A percentile compares a stretch with the other conserved stretches of the same genome.
Evolutionary conservation across 2,797 vertebrate species (phyloP).

Genomic region (Sparidentex hasta): DNA sequence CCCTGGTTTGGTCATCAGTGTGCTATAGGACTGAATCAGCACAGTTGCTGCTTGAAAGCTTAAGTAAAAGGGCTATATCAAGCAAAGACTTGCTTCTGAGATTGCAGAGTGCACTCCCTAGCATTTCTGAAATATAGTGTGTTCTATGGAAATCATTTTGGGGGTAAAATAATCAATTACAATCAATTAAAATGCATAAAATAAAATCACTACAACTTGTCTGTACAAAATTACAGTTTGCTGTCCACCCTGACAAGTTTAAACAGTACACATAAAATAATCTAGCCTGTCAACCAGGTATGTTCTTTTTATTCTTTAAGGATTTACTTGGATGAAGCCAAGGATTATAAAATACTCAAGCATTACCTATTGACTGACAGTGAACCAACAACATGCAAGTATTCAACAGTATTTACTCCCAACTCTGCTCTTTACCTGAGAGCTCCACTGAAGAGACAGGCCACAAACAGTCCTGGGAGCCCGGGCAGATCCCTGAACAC

Average conservation of each 20-base stretch:
- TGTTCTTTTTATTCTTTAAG: background rate
- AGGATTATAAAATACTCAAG: background rate
- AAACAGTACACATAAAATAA: constrained; percentile 1
- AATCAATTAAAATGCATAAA: background rate
- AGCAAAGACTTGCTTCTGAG: background rate
- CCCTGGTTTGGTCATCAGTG: background rate
- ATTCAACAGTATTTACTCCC: background rate
- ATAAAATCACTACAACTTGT: background rate
- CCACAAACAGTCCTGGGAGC: constrained; percentile 92
- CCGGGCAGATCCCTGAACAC: constrained; percentile 89
- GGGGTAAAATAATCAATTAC: too few species aligned
- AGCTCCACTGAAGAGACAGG: constrained; percentile 94
- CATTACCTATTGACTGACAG: background rate
- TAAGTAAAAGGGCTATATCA: background rate
- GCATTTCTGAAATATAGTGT: background rate
- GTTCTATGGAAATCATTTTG: background rate
- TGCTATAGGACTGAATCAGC: background rate
- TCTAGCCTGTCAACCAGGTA: background rate
- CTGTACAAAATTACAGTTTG: background rate
- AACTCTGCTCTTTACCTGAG: constrained; percentile 87
- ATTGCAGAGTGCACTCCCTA: background rate
- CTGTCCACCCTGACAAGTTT: background rate
- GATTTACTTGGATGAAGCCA: background rate
- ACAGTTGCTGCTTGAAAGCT: background rate
- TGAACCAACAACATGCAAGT: background rate